Conservation (phyloP, 2,797 vertebrate genomes). For the Schizopygopsis pylzovi region DNA sequence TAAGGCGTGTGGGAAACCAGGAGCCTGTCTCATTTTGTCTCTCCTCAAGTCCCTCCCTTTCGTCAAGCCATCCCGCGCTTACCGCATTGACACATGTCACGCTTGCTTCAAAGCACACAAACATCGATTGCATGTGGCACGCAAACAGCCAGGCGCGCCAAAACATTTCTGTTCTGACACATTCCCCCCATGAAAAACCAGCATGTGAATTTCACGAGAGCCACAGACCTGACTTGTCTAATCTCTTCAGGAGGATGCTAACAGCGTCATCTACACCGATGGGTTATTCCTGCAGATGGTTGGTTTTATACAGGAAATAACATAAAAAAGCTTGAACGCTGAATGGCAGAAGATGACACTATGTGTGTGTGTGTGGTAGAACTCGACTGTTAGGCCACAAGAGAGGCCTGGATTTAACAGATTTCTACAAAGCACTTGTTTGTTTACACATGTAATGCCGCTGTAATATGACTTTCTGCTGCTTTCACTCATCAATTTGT, state of each 20-base stretch:
- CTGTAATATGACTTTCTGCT: constrained; percentile 34
- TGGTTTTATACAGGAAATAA: constrained; percentile 29
- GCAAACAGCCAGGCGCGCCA: constrained; percentile 64
- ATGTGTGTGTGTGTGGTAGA: constrained; percentile 3
- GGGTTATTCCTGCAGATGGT: constrained; percentile 70
- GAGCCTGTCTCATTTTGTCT: constrained; percentile 42
- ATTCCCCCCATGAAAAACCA: constrained; percentile 59
- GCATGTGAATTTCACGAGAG: constrained; percentile 61
- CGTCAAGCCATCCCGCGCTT: constrained; percentile 57
- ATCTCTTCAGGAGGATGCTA: constrained; percentile 71
- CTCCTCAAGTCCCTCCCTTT: constrained; percentile 32
- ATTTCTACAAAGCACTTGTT: constrained; percentile 41
- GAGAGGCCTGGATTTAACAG: constrained; percentile 32
- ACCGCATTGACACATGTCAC: constrained; percentile 67
- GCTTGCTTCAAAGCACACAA: constrained; percentile 69
- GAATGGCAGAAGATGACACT: constrained; percentile 7
- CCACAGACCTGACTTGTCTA: constrained; percentile 68
- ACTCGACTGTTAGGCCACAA: constrained; percentile 20
- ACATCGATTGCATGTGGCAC: constrained; percentile 67
- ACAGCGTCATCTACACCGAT: constrained; percentile 65
- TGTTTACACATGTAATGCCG: constrained; percentile 38
- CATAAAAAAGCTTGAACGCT: constrained; percentile 17
- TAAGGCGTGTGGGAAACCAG: constrained; percentile 43
- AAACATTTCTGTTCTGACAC: constrained; percentile 72
- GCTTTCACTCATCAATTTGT: constrained; percentile 15